These are phyloP conservation scores for Magallana nippona DNA, from an alignment of 2,888 invertebrate genomes.

Conservation along the genomic window DNA sequence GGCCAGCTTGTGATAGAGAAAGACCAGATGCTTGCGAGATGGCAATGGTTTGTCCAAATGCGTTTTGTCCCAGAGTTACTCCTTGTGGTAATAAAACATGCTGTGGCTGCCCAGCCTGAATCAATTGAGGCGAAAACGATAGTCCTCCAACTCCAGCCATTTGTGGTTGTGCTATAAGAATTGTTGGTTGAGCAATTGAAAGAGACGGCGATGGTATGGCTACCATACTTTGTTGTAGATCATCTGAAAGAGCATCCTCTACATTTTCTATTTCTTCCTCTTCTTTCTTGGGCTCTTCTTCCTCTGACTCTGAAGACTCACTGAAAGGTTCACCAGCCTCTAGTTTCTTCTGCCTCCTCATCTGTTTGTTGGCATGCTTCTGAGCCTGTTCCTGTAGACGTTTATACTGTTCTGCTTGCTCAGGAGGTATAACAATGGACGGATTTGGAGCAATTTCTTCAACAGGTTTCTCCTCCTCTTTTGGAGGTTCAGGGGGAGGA, in stretches of 20 bases:
- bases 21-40: slow-evolving; percentile 38
- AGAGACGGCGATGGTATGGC: slow-evolving; percentile 52
- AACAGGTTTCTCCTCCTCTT: slow-evolving; percentile 66
- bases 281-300: slow-evolving; percentile 63
- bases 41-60: slow-evolving; percentile 35
- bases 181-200: slow-evolving; percentile 56
- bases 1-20: slow-evolving; percentile 56
- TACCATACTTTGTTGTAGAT: slow-evolving; percentile 50
- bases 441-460: slow-evolving; percentile 63
- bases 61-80: slow-evolving; percentile 38
- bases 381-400: slow-evolving; percentile 85
- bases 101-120: slow-evolving; percentile 57
- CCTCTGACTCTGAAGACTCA: slow-evolving; percentile 64
- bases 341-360: slow-evolving; percentile 83
- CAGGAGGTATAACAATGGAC: slow-evolving; percentile 74
- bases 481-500: slow-evolving; percentile 72
- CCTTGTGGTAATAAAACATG: slow-evolving; percentile 63
- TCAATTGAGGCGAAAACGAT: slow-evolving; percentile 50
- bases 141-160: slow-evolving; percentile 40
- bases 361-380: slow-evolving; percentile 88
- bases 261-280: slow-evolving; percentile 57
- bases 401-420: slow-evolving; percentile 77
- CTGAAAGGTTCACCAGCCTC: slow-evolving; percentile 70
- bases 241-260: slow-evolving; percentile 55
- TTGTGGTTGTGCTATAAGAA: slow-evolving; percentile 60